Percentiles rank a stretch among this genome's conserved stretches.
phyloP scores from a whole-genome alignment of 2,113 vertebrate genomes.

The Carettochelys insculpta region DNA sequence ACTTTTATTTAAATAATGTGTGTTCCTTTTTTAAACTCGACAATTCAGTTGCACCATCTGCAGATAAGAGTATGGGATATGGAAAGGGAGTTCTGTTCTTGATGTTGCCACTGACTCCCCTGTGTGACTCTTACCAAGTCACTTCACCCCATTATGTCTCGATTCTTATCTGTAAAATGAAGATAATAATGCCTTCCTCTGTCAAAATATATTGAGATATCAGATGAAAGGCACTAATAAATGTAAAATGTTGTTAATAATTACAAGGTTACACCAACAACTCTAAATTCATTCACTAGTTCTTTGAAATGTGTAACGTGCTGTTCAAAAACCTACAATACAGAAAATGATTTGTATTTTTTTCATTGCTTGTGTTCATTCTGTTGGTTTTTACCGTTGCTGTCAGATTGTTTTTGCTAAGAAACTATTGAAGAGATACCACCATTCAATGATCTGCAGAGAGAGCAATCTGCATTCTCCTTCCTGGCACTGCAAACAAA shows the following conservation, averaged over 20 bases:
- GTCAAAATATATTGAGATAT: neutral
- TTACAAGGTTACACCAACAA: fast-evolving
- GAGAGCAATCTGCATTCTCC: neutral
- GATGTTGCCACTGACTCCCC: neutral
- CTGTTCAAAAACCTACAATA: neutral
- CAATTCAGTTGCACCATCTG: fast-evolving
- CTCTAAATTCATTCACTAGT: neutral
- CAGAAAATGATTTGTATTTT: slow-evolving; percentile 2
- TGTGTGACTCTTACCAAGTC: fast-evolving
- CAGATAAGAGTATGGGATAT: fast-evolving
- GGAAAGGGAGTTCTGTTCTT: fast-evolving
- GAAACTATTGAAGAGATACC: neutral
- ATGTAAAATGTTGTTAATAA: neutral
- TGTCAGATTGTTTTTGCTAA: neutral
- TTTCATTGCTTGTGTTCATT: neutral
- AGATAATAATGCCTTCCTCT: fast-evolving
- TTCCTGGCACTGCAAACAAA: slow-evolving; percentile 10
- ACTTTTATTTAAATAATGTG: fast-evolving
- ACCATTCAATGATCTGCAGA: slow-evolving; percentile 35
- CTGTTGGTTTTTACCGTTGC: slow-evolving; percentile 41
- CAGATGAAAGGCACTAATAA: neutral
- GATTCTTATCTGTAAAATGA: fast-evolving
- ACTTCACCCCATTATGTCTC: neutral
- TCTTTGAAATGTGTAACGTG: neutral
- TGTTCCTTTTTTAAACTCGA: fast-evolving